Evolutionary conservation across 2,797 vertebrate genomes (phyloP).

Genomic region (Ptychadena robeensis): DNA sequence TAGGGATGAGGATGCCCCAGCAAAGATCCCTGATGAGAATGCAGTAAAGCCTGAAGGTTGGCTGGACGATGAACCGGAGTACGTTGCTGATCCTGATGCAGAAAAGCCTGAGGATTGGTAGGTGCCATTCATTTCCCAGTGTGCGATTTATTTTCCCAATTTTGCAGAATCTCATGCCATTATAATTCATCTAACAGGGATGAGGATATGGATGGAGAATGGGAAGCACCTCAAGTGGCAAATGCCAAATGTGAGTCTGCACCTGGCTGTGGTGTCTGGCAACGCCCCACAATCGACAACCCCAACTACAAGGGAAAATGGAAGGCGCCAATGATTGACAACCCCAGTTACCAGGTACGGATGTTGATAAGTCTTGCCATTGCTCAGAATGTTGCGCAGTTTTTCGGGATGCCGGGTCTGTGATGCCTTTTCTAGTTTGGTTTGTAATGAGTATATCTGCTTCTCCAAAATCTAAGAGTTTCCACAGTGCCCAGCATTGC

Average conservation of each 20-base stretch:
- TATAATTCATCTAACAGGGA: constrained; percentile 79
- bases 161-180: no score
- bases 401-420: no score
- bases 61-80: constrained; percentile 94
- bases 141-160: background rate
- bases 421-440: no score
- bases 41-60: constrained; percentile 95
- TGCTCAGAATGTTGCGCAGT: no score
- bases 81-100: constrained; percentile 90
- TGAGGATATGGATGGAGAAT: constrained; percentile 98
- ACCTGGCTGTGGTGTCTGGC: constrained; percentile 92
- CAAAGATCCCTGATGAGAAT: constrained; percentile 88
- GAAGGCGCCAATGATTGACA: constrained; percentile 97
- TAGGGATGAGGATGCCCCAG: constrained; percentile 96
- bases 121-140: constrained; percentile 20
- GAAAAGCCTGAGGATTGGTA: constrained; percentile 97
- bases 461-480: no score
- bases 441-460: no score
- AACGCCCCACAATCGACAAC: constrained; percentile 91
- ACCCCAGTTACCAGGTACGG: constrained; percentile 93
- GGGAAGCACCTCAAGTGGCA: constrained; percentile 96
- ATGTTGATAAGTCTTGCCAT: background rate
- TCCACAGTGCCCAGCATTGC: no score
- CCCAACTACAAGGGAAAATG: constrained; percentile 97
- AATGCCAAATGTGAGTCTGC: constrained; percentile 91